Evolutionary conservation across 1,140 invertebrate genomes (phyloP).

Genomic region (Cotesia typhae): DNA sequence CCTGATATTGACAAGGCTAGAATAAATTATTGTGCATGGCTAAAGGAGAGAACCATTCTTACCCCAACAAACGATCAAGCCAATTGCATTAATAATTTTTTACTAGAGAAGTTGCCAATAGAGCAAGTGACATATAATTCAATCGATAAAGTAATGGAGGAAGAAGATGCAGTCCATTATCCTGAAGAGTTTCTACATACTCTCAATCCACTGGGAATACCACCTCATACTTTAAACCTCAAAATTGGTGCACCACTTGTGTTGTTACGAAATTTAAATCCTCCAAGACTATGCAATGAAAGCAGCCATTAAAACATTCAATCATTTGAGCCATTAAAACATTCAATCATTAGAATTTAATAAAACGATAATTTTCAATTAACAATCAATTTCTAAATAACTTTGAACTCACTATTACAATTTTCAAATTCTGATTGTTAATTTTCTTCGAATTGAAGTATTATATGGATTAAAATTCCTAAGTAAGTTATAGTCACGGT

Average conservation of each 20-base stretch:
- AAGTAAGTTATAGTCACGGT: too few species aligned
- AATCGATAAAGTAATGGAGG: slow-evolving; percentile 51
- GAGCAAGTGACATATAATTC: slow-evolving; percentile 45
- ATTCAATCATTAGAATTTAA: too few species aligned
- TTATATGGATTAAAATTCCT: too few species aligned
- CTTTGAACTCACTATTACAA: too few species aligned
- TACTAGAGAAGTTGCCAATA: slow-evolving; percentile 39
- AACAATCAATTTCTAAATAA: too few species aligned
- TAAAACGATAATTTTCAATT: too few species aligned
- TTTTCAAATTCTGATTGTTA: too few species aligned
- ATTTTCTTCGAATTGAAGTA: too few species aligned
- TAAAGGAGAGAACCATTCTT: slow-evolving; percentile 43
- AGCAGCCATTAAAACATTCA: too few species aligned
- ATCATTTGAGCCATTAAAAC: too few species aligned
- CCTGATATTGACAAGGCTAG: slow-evolving; percentile 48
- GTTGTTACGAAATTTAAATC: slow-evolving; percentile 57
- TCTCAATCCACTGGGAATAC: slow-evolving; percentile 51
- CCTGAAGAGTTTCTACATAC: slow-evolving; percentile 58
- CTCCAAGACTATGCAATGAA: slow-evolving; percentile 24
- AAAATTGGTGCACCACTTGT: slow-evolving; percentile 55
- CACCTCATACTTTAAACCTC: slow-evolving; percentile 49
- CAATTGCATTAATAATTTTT: slow-evolving; percentile 39
- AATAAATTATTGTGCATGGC: slow-evolving; percentile 40
- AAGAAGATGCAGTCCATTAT: slow-evolving; percentile 51
- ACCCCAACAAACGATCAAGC: slow-evolving; percentile 45